Conservation (phyloP, 92 coral and sea anemone genomes). For the Umimayanthus chanpuru region DNA sequence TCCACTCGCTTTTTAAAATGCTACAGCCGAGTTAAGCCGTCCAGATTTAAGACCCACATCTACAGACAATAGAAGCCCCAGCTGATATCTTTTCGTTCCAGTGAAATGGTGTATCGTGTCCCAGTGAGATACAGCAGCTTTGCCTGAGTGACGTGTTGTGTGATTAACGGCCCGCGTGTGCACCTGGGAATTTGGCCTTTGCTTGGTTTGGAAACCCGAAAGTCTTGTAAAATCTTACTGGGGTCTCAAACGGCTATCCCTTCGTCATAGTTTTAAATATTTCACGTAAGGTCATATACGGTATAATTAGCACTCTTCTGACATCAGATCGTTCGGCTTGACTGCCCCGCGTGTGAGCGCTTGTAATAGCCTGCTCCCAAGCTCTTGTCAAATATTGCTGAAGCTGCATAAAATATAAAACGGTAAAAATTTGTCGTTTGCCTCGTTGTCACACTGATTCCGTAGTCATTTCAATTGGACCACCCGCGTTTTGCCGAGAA, state of each 20-base stretch:
- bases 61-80: background rate
- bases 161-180: constrained; percentile 1
- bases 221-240: background rate
- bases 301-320: constrained; percentile 21
- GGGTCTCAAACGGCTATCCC: background rate
- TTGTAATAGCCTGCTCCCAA: background rate
- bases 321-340: constrained; percentile 19
- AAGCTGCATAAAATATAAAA: constrained; percentile 15
- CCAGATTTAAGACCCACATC: background rate
- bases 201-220: constrained; percentile 4
- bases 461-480: constrained; percentile 17
- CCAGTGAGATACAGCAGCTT: background rate
- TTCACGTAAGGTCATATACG: constrained; percentile 13
- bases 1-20: background rate
- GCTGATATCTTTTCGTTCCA: background rate
- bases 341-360: constrained; percentile 36
- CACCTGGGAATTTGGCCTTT: background rate
- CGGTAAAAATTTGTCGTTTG: background rate
- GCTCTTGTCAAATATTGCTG: constrained; percentile 41
- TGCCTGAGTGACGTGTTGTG: background rate
- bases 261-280: background rate
- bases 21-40: background rate
- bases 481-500: constrained; percentile 40
- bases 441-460: background rate
- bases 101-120: background rate